Base-by-base conservation (phyloP, 2,113 vertebrate genomes). In the Leuciscus idus region DNA sequence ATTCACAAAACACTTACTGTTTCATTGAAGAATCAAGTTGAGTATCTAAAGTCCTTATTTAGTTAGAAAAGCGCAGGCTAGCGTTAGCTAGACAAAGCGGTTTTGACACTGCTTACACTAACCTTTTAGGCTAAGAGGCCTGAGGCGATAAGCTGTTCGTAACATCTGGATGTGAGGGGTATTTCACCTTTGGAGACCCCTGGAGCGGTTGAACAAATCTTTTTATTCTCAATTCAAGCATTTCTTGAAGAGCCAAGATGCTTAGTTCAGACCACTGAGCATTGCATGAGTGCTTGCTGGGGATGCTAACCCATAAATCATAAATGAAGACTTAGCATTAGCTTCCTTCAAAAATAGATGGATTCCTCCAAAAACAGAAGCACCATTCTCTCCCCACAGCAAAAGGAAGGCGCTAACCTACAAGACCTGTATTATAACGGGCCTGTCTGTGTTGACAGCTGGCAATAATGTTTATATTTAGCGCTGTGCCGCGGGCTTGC, bases 401-500 rank as follows among this genome's bases (percentile, higher is more conserved):
- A 66, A 66, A 57, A 46, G 78, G 36, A 57, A 28, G 33, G 26
- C 23, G 19, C 55, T 75, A 36, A 39, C 61, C 50, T 46, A 30
- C 39, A 68, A 28, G 50, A 83, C 30, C 46, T 30, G 50, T 70
- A 28, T 30, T 57, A 80, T 70, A 48, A 52, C 70, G n/a, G 39
- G 30, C 75, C 19, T 89, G 48, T 70, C 62, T 77, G 26, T 52
- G 59, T 84, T 77, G 85, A 89, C 70, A 87, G 85, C 78, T 21
- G 64, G 78, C 70, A 46, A 28, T 80, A 83, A 85, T 75, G 85
- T 77, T 85, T 85, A 87, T 85, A 87, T 87, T 85, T 87, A 85
- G 82, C 48, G 66, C 62, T 19, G 23, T 9, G 70, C 88, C 88
- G 52, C 23, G 7, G 76, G 88, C 82, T 84, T 36, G 36, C 33